Evolutionary conservation across 2,113 vertebrate genomes (phyloP).

Genomic region (Tupaia chinensis): DNA sequence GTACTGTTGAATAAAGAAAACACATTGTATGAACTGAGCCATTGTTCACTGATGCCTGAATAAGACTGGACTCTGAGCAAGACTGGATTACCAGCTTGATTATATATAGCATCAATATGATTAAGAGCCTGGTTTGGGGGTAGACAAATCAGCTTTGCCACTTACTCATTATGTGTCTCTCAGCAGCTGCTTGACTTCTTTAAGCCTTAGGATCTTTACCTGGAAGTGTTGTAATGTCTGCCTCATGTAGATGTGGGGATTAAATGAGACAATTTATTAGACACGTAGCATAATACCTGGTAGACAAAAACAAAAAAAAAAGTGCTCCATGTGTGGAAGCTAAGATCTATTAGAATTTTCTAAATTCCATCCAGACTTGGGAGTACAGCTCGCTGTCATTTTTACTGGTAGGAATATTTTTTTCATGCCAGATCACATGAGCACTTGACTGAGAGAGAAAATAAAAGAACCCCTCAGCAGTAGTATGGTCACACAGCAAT

Average conservation of each 20-base stretch:
- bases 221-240: not conserved
- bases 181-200: not conserved
- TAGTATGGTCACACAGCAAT: too few species aligned
- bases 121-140: not conserved
- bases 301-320: not conserved
- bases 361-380: slow-evolving; percentile 17
- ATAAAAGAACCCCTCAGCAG: too few species aligned
- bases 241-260: not conserved
- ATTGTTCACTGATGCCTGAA: not conserved
- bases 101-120: not conserved
- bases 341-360: not conserved
- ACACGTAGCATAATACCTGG: not conserved
- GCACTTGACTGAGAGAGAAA: too few species aligned
- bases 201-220: not conserved
- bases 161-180: slow-evolving; percentile 1
- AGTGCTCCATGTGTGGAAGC: not conserved
- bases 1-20: not conserved
- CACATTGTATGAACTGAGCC: not conserved
- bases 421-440: too few species aligned
- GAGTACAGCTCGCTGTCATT: not conserved
- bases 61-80: not conserved
- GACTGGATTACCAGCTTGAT: not conserved
- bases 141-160: not conserved
- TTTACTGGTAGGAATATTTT: not conserved
- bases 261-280: not conserved